Base-by-base conservation (phyloP, 2,113 vertebrate genomes). In the Odontophorus gujanensis region DNA sequence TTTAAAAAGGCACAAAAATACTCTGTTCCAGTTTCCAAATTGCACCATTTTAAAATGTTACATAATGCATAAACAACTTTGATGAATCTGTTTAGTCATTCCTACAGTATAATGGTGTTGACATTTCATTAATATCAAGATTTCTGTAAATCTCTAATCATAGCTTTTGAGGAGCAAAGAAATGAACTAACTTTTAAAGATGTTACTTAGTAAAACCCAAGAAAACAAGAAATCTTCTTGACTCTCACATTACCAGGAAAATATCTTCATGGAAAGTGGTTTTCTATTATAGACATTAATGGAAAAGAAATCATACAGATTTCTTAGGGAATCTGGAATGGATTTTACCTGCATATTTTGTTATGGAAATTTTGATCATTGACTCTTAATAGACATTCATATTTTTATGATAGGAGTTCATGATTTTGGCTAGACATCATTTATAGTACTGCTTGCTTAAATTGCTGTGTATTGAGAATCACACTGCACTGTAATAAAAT, bases 351-450 rank as follows among this genome's bases (percentile, higher is more conserved):
- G 77, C 36, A 84, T 97, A 68, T 67, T 91, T 94, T 81, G 91
- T 96, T 97, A 96, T 92, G 93, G 76, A 97, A 95, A 96, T 96
- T 93, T 94, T 96, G 95, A 96, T 53, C 89, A 97, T 79, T 96
- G 95, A 58, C 78, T 96, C 65, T 96, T 96, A 97, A 96, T 95
- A 96, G 80, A 16, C 53, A 66, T 93, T 96, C 82, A 75, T 38
- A 97, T 96, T 97, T 97, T 36, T 85, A 92, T 93, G 84, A 96
- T 92, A 63, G 45, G 95, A 96, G 76, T 96, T 88, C 65, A 81
- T 76, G 26, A 79, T 95, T 97, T 97, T 97, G 77, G 76, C 83
- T 91, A 94, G 78, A 92, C 83, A 93, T 22, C 30, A 77, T 80
- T 80, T 55, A 81, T 51, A 94, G 8, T 16, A 89, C 50, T 80